Base-by-base conservation (phyloP, 2,888 invertebrate genomes). In the Xestia rhomboidea region DNA sequence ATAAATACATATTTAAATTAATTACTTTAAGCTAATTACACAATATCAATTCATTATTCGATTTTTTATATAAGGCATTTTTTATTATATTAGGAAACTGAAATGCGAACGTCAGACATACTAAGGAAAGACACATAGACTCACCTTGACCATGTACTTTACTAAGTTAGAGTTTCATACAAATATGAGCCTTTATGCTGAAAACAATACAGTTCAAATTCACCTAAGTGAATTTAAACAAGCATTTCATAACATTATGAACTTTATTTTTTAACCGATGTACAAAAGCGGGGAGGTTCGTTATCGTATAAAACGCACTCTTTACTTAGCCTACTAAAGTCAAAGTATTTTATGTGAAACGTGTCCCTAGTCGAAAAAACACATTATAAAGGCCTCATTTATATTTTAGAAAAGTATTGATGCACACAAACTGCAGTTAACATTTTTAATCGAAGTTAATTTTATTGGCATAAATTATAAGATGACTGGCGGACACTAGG, bases 11-110 rank as follows among this genome's bases (percentile, higher is more conserved):
- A 34, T 76, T 51, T 18, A 8, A 46, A 60, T 63, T 49, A 70
- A 41, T 57, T 70, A 60, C 34, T 67, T 67, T 57, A 34, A 11
- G 27, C 15, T 69, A 49, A 63, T 72, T 57, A 79, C 46, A 38
- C 27, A 70, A 57, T 69, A 66, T 77, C 18, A 72, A 34, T 69
- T 38, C 7, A 68, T 60, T 77, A 72, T 71, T 77, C 54, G 30
- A 68, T 60, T 68, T 10, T 27, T 30, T 44, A n/a, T 69, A 13
- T n/a, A 64, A 70, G 38, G 54, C 49, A 46, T 24, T 10, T 10
- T 27, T 15, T 13, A 64, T 7, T n/a, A 24, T 38, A 62, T 63
- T 44, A 10, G 13, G 6, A 57, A 34, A 3, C n/a, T 21, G 13
- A 34, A 71, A 71, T 34, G 30, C 30, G 30, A 21, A 44, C 7